These are phyloP conservation scores for Oryzaephilus surinamensis DNA, from an alignment of 1,140 invertebrate species.

Conservation along the genomic window DNA sequence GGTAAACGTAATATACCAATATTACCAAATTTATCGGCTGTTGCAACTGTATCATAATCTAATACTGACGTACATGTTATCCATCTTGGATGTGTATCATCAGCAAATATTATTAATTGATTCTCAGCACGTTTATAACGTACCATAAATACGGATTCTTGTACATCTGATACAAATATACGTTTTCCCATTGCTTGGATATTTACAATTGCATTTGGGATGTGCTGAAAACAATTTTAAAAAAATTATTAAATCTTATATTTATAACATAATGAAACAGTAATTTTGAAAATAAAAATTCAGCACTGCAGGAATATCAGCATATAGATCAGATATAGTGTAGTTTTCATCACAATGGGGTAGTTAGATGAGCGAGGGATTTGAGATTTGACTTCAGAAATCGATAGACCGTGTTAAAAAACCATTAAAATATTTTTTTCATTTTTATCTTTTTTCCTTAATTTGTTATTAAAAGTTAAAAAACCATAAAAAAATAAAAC, in stretches of 20 bases:
- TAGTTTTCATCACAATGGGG: conserved; percentile 19
- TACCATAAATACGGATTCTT: conserved; percentile 95
- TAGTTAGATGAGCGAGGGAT: too few relatives aligned
- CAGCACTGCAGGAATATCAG: conserved; percentile 32
- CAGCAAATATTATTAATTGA: conserved; percentile 95
- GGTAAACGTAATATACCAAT: conserved; percentile 84
- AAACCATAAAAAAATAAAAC: too few relatives aligned
- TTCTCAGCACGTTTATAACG: conserved; percentile 94
- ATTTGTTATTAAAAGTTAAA: too few relatives aligned
- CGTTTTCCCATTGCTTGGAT: conserved; percentile 90
- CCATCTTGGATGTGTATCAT: conserved; percentile 95
- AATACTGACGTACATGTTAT: conserved; percentile 86
- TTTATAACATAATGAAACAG: not conserved
- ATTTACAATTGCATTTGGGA: conserved; percentile 88
- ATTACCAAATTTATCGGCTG: conserved; percentile 99
- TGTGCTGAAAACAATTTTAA: conserved; percentile 50
- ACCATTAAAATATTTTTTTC: too few relatives aligned
- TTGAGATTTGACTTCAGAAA: too few relatives aligned
- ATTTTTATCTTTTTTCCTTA: too few relatives aligned
- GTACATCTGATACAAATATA: conserved; percentile 91
- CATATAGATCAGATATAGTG: conserved; percentile 12
- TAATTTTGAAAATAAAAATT: conserved; percentile 12
- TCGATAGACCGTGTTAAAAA: too few relatives aligned
- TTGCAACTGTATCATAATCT: conserved; percentile 94
- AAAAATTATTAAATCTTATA: conserved; percentile 8